Conservation (phyloP, 1,140 invertebrate species). For the Drosophila ficusphila region DNA sequence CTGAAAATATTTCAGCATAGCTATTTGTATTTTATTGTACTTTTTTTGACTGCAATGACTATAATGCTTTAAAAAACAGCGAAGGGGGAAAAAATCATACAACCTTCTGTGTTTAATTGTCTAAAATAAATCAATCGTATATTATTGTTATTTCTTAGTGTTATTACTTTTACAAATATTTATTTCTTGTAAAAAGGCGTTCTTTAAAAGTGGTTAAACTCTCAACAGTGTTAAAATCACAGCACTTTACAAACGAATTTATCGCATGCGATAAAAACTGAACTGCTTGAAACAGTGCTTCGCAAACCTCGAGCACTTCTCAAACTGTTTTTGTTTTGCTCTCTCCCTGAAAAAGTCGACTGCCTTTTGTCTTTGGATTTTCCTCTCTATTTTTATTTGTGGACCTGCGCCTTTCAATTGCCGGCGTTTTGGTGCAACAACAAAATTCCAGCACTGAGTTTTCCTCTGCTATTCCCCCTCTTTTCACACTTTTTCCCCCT, state of each 20-base stretch:
- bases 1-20: too few relatives aligned
- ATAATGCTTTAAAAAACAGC: too few relatives aligned
- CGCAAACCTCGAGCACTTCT: background rate
- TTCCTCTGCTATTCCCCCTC: background rate
- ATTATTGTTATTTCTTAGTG: too few relatives aligned
- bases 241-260: background rate
- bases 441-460: slow-evolving; percentile 28
- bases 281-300: slow-evolving; percentile 11
- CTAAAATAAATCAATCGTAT: background rate
- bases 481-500: too few relatives aligned
- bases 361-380: background rate
- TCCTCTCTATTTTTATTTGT: slow-evolving; percentile 3
- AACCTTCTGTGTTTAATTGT: too few relatives aligned
- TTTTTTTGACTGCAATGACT: too few relatives aligned
- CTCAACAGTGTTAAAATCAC: slow-evolving; percentile 22
- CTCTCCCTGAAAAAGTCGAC: slow-evolving; percentile 5
- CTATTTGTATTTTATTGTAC: too few relatives aligned
- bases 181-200: background rate
- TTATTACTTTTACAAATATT: background rate
- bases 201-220: background rate
- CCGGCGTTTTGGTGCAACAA: slow-evolving; percentile 58
- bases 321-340: slow-evolving; percentile 26
- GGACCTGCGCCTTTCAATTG: slow-evolving; percentile 52
- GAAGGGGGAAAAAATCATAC: too few relatives aligned
- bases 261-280: slow-evolving; percentile 42